phyloP scores from a whole-genome alignment of 1,140 invertebrate genomes.

The Centruroides sculpturatus region DNA sequence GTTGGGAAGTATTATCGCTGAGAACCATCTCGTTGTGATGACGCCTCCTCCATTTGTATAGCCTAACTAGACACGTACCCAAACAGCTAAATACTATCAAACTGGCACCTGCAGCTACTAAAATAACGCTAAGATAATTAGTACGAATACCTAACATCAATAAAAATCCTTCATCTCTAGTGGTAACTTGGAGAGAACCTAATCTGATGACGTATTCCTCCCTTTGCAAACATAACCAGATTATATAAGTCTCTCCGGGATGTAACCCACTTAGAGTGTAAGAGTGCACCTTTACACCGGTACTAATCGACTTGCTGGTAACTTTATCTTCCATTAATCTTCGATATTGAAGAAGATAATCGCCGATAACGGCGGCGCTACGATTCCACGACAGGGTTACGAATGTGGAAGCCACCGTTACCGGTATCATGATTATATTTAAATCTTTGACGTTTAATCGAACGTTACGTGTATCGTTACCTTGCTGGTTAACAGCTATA shows the following conservation, averaged over 20 bases:
- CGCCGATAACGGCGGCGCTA: slow-evolving; percentile 9
- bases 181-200: slow-evolving; percentile 12
- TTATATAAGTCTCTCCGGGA: slow-evolving; percentile 14
- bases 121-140: neutral
- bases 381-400: slow-evolving; percentile 20
- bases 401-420: slow-evolving; percentile 18
- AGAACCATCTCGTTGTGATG: slow-evolving; percentile 1
- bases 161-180: slow-evolving; percentile 15
- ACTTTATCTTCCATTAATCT: neutral
- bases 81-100: neutral
- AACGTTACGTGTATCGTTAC: neutral
- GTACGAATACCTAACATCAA: slow-evolving; percentile 14
- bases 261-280: slow-evolving; percentile 19
- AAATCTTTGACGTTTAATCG: neutral
- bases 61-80: neutral
- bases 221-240: slow-evolving; percentile 14
- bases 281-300: slow-evolving; percentile 16
- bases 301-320: slow-evolving; percentile 5
- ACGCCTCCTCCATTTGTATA: neutral
- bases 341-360: slow-evolving; percentile 15
- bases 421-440: slow-evolving; percentile 16
- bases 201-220: slow-evolving; percentile 15
- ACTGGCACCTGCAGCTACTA: neutral
- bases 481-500: slow-evolving; percentile 5
- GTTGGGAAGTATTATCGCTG: neutral